Evolutionary conservation across 2,797 vertebrate species (phyloP), one percentile per base, ranked within the genome.

Genomic region (Aeoliscus strigatus): DNA sequence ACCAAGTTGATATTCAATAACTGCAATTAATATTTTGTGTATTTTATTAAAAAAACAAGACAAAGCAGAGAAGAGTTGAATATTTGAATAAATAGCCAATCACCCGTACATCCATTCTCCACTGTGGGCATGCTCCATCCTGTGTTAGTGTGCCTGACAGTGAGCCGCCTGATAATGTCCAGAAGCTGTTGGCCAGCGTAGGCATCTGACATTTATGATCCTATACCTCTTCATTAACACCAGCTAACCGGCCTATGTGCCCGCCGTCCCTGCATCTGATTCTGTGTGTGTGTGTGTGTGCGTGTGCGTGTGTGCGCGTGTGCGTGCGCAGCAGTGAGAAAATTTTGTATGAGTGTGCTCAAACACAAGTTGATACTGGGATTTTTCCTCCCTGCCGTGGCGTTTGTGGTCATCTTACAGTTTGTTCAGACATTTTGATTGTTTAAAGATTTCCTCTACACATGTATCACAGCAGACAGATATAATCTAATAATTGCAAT

Each of bases 181-280:
- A 91, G 89, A 90, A 52, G 82, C 83, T 57, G 66, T 78, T 66
- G 79, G 77, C 87, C 73, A 86, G 86, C 83, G 87, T 90, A 90
- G 82, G 80, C 86, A n/a, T 84, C 87, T 90, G 90, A 88, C 89
- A 85, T 88, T 89, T 91, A 90, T 73, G 84, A 86, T 86, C 86
- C 85, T 85, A 87, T 87, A 88, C 87, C 89, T 89, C 89, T 86
- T 91, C 88, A 91, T 92, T 92, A 91, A 81, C 88, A 89, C 88
- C 87, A 90, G 76, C 87, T 91, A 90, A 90, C 88, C 88, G 80
- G 86, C 84, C 79, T 73, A 70, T 84, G 53, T 82, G 75, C 77
- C 78, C 10, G 57, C 59, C 59, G 63, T 34, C 65, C 51, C 18
- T 80, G 63, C 64, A 64, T 66, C 65, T 27, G 25, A 57, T 59